A percentile compares a stretch with the other conserved stretches of the same genome.
phyloP scores from a whole-genome alignment of 2,888 invertebrate genomes.

The Ormyrus labotus region DNA sequence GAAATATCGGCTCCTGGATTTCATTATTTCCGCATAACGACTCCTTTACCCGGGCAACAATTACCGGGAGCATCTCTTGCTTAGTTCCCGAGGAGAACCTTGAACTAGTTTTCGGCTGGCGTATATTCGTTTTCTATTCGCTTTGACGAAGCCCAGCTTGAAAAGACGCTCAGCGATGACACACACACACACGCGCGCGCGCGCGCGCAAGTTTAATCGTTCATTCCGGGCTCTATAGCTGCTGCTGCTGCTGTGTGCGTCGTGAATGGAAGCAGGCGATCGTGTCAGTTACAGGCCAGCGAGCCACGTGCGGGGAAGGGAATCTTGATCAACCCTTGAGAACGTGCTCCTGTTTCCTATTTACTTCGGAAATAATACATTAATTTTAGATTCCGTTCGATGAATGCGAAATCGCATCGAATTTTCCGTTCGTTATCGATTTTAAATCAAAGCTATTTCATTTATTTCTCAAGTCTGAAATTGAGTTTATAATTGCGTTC shows the following conservation, averaged over 20 bases:
- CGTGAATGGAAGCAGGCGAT: conserved; percentile 18
- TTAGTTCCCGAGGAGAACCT: conserved; percentile 3
- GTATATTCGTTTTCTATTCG: too few relatives aligned
- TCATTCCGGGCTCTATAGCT: not conserved
- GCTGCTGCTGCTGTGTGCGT: not conserved
- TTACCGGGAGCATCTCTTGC: not conserved
- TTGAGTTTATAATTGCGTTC: too few relatives aligned
- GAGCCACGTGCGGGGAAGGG: conserved; percentile 4
- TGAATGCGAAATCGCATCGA: too few relatives aligned
- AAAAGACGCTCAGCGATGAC: too few relatives aligned
- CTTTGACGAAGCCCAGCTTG: too few relatives aligned
- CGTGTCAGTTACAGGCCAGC: conserved; percentile 26
- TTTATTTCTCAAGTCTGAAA: too few relatives aligned
- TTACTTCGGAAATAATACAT: too few relatives aligned
- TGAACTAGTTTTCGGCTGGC: conserved; percentile 28
- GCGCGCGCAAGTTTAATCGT: conserved; percentile 24
- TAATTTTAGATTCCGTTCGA: too few relatives aligned
- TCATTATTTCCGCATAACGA: conserved; percentile 37
- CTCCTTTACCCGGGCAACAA: conserved; percentile 10
- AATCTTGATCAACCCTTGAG: conserved; percentile 18
- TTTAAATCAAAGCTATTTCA: too few relatives aligned
- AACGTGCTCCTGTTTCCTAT: conserved; percentile 2
- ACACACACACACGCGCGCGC: not conserved
- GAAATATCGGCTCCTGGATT: conserved; percentile 21
- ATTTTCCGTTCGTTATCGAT: too few relatives aligned